Base-by-base conservation (phyloP, 2,113 vertebrate species). In the Acrocephalus arundinaceus region DNA sequence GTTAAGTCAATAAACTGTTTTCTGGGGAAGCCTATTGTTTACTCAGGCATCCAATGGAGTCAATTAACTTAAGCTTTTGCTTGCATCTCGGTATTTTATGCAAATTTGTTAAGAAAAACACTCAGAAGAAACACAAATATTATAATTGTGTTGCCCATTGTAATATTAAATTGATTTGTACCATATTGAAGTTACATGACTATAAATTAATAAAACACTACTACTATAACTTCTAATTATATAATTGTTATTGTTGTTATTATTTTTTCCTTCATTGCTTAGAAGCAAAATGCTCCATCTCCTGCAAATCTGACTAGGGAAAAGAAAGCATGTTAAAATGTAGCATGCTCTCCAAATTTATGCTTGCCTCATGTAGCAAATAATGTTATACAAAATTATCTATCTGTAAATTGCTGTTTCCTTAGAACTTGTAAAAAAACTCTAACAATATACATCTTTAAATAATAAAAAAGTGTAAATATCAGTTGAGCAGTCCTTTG, bases 1-100 rank as follows among this genome's bases (percentile, higher is more conserved):
- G 94, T 97, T 98, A 97, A 98, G 97, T 96, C 95, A 97, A 97
- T 97, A 97, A 98, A 95, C 94, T 98, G 95, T 97, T 98, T 97
- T 97, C 96, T 96, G 95, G 89, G 93, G 95, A 93, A 96, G 95
- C 76, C 96, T 96, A 97, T 97, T 98, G 96, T 97, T 98, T 98
- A 97, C 94, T 97, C 96, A 97, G 97, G 95, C 96, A 97, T 95
- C 98, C 97, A 97, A 89, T 97, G 83, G 96, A 37, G 96, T 97
- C 91, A 97, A 97, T 97, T 97, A 97, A 96, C 95, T 97, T 91
- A 93, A 97, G 94, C 85, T 94, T 96, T 97, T 97, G 91, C 96
- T 94, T 97, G 87, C 66, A 71, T 95, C 83, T 97, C 71, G 80
- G 94, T 97, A 93, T 95, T 97, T 97, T 94, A 92, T 95, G 95